Base-by-base conservation (phyloP, 2,113 vertebrate genomes). In the Peromyscus maniculatus region DNA sequence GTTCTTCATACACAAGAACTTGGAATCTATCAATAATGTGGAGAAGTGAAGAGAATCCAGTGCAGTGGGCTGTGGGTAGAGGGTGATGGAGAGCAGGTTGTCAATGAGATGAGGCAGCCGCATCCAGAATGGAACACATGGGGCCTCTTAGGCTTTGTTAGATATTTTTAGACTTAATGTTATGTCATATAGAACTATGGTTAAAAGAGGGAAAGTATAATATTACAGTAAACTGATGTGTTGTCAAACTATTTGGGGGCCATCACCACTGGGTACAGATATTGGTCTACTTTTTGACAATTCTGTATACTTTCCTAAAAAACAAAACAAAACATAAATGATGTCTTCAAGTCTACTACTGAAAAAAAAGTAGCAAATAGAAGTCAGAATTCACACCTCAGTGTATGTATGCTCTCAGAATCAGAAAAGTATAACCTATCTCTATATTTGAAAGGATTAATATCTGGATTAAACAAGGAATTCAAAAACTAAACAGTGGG, bases 61-160 rank as follows among this genome's bases (percentile, higher is more conserved):
- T 59, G 2, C 5, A 75, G 2, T 21, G 2, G 22, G 36, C 5
- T 7, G 28, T 28, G 2, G 0, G 6, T 13, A 46, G 28, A 11
- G n/a, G 15, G 39, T 89, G 6, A 33, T 17, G 55, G 7, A 79
- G 43, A 92, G 3, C 11, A 11, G 15, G 4, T 12, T 28, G 4
- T 66, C 55, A 36, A 3, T 3, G 15, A 87, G 12, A 43, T 1
- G 2, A 67, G 28, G 10, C 39, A 78, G 59, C 7, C 3, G 31
- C 5, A 74, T 9, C 36, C 39, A 10, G 59, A 91, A 59, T n/a
- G 36, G 7, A 90, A 24, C 55, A 21, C 0, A 13, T 1, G 36
- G 16, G 6, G 33, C 6, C 33, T n/a, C 16, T 21, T 21, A 72
- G 13, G 12, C 1, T 57, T 89, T 90, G 21, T 3, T 69, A 46